Conservation (phyloP, 2,888 invertebrate genomes). For the Xiphydria camelus region DNA sequence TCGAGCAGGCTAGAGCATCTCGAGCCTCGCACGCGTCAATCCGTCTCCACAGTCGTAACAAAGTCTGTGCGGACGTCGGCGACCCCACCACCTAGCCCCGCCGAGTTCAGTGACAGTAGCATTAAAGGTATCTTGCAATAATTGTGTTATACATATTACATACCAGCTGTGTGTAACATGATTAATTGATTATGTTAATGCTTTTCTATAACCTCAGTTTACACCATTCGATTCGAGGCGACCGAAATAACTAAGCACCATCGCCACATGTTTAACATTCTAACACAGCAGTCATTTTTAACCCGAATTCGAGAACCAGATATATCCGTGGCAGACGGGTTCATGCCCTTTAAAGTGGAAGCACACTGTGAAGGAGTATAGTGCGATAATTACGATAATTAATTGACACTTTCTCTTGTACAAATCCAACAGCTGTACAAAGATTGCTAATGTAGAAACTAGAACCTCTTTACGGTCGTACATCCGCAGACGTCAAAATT, state of each 20-base stretch:
- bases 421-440: no score
- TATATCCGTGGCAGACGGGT: no score
- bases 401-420: no score
- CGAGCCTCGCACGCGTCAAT: constrained; percentile 54
- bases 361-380: no score
- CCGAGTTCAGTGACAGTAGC: constrained; percentile 57
- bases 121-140: constrained; percentile 58
- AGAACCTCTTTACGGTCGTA: no score
- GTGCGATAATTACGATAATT: no score
- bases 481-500: no score
- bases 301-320: no score
- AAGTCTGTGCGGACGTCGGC: constrained; percentile 57
- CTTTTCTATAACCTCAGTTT: constrained; percentile 54
- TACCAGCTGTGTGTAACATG: constrained; percentile 59
- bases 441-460: no score
- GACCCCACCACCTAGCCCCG: constrained; percentile 57
- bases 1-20: constrained; percentile 51
- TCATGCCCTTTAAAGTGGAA: no score
- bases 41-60: constrained; percentile 57
- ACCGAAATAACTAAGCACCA: constrained; percentile 25
- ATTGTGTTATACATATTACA: constrained; percentile 57
- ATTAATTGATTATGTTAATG: constrained; percentile 54
- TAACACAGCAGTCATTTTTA: no score
- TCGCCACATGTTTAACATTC: not conserved
- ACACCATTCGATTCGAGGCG: constrained; percentile 37